phyloP scores from a whole-genome alignment of 2,797 vertebrate genomes.

The Acrocephalus scirpaceus region DNA sequence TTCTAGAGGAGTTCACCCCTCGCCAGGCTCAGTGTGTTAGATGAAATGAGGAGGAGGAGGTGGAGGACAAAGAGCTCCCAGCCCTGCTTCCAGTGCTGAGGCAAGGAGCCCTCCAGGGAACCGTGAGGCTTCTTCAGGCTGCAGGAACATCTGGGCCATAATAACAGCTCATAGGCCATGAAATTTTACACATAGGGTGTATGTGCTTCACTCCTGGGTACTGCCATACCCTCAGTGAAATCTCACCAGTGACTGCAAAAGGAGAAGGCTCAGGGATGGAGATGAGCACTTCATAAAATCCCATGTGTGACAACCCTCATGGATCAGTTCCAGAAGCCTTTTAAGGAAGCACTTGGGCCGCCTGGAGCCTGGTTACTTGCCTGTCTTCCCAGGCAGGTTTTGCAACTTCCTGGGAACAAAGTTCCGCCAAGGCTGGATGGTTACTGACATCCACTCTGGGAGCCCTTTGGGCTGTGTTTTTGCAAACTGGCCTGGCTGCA shows the following conservation, averaged over 20 bases:
- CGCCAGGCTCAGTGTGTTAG: fast-evolving
- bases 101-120: neutral
- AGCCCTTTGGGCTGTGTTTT: neutral
- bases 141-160: fast-evolving
- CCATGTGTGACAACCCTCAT: neutral
- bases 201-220: neutral
- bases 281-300: neutral
- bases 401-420: slow-evolving; percentile 14
- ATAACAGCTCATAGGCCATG: neutral
- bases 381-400: slow-evolving; percentile 11
- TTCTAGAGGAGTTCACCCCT: neutral
- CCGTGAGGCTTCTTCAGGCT: neutral
- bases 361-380: neutral
- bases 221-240: neutral
- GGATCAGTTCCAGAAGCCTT: neutral
- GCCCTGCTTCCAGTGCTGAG: neutral
- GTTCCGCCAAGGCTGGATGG: neutral
- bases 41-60: neutral
- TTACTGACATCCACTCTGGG: neutral
- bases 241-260: neutral
- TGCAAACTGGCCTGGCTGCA: neutral
- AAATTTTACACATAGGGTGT: neutral
- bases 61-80: neutral
- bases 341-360: neutral
- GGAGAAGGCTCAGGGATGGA: neutral